Base-by-base conservation (phyloP, 2,113 vertebrate species). In the Neogobius melanostomus region DNA sequence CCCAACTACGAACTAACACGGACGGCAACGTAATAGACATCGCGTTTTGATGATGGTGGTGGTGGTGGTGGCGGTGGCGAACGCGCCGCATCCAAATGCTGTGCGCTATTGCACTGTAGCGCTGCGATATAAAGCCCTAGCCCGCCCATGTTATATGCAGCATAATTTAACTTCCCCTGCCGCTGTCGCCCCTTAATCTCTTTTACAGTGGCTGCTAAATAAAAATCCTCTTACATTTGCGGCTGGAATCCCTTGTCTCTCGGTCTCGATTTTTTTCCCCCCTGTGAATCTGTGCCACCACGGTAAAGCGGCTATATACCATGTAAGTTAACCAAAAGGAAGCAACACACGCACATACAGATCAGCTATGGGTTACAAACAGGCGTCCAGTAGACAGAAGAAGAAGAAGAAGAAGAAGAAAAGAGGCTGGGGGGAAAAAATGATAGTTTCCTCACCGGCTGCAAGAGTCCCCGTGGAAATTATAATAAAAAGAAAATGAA, bases 71-170 rank as follows among this genome's bases (percentile, higher is more conserved):
- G n/a, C 15, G 28, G 94, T 93, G 92, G 94, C 91, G 91, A 95
- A 95, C 93, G 94, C 93, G 91, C 92, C 91, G 92, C 94, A 93
- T 93, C 94, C 93, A 94, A 93, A 93, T 92, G 92, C 94, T 90
- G 92, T 92, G 91, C 93, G 94, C 94, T 94, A 93, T 28, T 93
- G 92, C 94, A 92, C 95, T 94, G 94, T 93, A 92, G 94, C 94
- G 93, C 88, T 91, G 92, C 91, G 90, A 94, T 91, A 93, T 93
- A 89, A 91, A 92, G 91, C 93, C 92, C 28, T 88, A 95, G 94
- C 94, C 95, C 96, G 95, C 95, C 95, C 94, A 93, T 95, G 95
- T 95, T 94, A 95, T 91, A 95, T 94, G 95, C 95, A 96, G 95
- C 95, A 93, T 94, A 93, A 93, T 96, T 95, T 93, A 95, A 97